phyloP scores from a whole-genome alignment of 2,113 vertebrate genomes.

The Lamprotornis superbus region DNA sequence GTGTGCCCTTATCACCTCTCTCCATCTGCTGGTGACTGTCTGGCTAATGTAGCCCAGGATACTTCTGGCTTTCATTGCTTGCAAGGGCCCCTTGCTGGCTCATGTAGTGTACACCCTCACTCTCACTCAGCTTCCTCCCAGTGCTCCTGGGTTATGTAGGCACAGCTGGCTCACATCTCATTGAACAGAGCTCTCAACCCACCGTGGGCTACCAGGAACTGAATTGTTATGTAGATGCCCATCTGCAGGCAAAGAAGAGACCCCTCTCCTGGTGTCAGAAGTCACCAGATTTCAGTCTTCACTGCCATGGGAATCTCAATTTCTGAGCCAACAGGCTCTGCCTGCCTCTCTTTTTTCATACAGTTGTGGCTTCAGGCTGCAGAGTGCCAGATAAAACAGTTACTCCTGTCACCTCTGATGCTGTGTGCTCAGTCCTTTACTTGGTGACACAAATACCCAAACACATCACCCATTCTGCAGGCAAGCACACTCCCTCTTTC shows the following conservation, averaged over 20 bases:
- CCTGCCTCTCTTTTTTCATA: not conserved
- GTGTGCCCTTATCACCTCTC: not conserved
- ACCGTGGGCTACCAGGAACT: not conserved
- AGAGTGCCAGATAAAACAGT: not conserved
- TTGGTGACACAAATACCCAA: not conserved
- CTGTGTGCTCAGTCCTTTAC: not conserved
- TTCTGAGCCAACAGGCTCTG: not conserved
- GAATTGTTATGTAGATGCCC: not conserved
- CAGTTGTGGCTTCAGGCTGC: not conserved
- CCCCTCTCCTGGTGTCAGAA: not conserved
- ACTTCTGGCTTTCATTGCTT: not conserved
- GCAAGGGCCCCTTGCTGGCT: not conserved
- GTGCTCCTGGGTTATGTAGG: not conserved
- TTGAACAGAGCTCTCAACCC: not conserved
- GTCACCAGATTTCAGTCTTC: not conserved
- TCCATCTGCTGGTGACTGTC: not conserved
- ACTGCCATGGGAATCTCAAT: not conserved
- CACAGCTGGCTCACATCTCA: not conserved
- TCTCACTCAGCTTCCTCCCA: not conserved
- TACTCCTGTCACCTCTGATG: not conserved
- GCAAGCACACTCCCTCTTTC: not conserved
- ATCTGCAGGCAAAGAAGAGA: not conserved
- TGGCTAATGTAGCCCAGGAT: not conserved
- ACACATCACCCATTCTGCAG: not conserved
- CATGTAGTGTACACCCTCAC: not conserved